phyloP scores from a whole-genome alignment of 2,797 vertebrate species.

The Pteropus rufus region DNA sequence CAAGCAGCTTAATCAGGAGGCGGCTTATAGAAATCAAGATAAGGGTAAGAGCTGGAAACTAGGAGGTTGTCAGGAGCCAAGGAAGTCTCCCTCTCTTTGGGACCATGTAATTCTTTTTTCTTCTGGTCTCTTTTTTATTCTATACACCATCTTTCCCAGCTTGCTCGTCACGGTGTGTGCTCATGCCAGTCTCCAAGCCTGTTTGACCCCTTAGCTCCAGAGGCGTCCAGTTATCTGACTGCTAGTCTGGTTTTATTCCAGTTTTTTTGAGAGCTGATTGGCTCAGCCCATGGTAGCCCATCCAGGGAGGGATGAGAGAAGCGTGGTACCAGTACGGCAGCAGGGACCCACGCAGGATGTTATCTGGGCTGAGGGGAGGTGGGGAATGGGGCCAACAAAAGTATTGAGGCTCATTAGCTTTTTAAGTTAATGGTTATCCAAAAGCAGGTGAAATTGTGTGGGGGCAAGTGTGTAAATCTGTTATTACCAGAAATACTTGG shows the following conservation, averaged over 20 bases:
- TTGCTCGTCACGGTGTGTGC: not conserved
- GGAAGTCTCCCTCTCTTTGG: not conserved
- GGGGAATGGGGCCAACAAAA: not conserved
- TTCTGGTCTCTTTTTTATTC: not conserved
- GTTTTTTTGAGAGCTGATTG: not conserved
- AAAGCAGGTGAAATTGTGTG: not conserved
- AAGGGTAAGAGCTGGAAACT: not conserved
- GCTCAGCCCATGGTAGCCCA: not conserved
- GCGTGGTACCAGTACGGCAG: fast-evolving
- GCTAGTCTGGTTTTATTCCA: not conserved
- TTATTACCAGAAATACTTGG: not conserved
- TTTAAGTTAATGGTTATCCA: not conserved
- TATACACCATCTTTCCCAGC: not conserved
- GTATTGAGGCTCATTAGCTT: not conserved
- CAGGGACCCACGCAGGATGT: not conserved
- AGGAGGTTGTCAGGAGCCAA: not conserved
- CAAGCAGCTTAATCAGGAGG: not conserved
- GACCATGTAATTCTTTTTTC: not conserved
- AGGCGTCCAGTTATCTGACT: not conserved
- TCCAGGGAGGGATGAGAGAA: not conserved
- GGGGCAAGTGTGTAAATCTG: not conserved
- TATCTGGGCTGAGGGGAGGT: not conserved
- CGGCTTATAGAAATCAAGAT: not conserved
- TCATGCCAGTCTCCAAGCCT: not conserved
- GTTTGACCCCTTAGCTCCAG: not conserved